phyloP scores from a whole-genome alignment of 2,888 invertebrate species.

The Tetanocera ferruginea region DNA sequence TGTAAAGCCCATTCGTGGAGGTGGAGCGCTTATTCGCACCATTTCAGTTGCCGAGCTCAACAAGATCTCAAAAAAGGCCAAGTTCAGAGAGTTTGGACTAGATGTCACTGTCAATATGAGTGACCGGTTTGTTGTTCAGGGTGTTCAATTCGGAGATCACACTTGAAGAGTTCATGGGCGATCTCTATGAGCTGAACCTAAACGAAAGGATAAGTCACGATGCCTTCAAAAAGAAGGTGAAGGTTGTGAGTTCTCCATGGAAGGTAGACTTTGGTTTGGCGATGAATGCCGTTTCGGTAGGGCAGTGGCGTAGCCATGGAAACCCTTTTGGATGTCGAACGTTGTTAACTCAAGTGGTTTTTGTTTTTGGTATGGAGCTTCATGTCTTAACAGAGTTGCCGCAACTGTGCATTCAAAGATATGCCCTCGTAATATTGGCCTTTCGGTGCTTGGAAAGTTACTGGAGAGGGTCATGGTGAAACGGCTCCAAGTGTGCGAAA shows the following conservation, averaged over 20 bases:
- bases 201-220: background rate
- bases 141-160: conserved; percentile 34
- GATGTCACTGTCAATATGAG: conserved; percentile 1
- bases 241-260: conserved; percentile 39
- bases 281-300: no score
- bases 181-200: conserved; percentile 12
- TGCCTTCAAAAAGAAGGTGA: conserved; percentile 24
- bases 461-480: no score
- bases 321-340: no score
- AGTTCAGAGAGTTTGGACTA: conserved; percentile 38
- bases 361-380: background rate
- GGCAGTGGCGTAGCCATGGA: no score
- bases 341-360: no score
- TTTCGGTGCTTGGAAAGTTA: no score
- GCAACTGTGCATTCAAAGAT: conserved; percentile 3
- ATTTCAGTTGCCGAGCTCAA: conserved; percentile 33
- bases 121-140: conserved; percentile 21
- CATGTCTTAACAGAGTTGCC: no score
- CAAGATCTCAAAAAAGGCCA: conserved; percentile 32
- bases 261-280: background rate
- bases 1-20: background rate
- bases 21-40: conserved; percentile 39
- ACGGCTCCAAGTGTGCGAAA: no score
- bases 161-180: conserved; percentile 34
- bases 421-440: no score